Percentiles rank a stretch among this genome's conserved stretches.
Evolutionary conservation across 1,140 invertebrate genomes (phyloP).

Genomic region (Drosophila varians): DNA sequence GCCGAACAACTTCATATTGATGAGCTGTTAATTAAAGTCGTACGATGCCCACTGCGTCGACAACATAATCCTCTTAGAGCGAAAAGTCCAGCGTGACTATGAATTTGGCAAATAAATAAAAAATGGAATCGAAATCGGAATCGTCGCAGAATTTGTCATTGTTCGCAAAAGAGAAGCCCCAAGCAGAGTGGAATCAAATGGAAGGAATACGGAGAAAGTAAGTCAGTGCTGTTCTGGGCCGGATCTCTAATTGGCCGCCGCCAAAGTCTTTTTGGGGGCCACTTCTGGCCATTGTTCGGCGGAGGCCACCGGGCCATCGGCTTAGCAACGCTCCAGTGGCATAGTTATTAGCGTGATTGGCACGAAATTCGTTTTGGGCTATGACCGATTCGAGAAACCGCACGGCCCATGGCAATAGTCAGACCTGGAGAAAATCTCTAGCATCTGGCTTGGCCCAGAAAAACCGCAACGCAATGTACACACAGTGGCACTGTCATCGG

Average conservation of each 20-base stretch:
- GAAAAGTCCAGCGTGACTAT: slow-evolving; percentile 51
- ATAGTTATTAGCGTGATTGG: slow-evolving; percentile 77
- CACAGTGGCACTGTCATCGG: slow-evolving; percentile 58
- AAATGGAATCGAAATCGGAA: slow-evolving; percentile 29
- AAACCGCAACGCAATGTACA: slow-evolving; percentile 49
- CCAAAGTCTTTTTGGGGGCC: slow-evolving; percentile 65
- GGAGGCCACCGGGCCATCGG: slow-evolving; percentile 45
- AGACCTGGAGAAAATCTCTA: slow-evolving; percentile 22
- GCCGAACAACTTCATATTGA: slow-evolving; percentile 72
- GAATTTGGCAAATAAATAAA: slow-evolving; percentile 54
- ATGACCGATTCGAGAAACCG: slow-evolving; percentile 34
- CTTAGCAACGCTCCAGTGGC: slow-evolving; percentile 74
- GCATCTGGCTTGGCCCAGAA: slow-evolving; percentile 40
- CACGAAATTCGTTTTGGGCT: slow-evolving; percentile 55
- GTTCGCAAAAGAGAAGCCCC: slow-evolving; percentile 24
- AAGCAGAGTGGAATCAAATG: background rate
- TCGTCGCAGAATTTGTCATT: slow-evolving; percentile 56
- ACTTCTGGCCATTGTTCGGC: slow-evolving; percentile 55
- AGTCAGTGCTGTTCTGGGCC: slow-evolving; percentile 51
- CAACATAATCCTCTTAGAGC: slow-evolving; percentile 64
- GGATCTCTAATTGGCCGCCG: slow-evolving; percentile 67
- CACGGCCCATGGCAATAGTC: slow-evolving; percentile 18
- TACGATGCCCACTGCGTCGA: slow-evolving; percentile 18
- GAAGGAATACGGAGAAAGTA: slow-evolving; percentile 57
- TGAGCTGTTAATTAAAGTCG: slow-evolving; percentile 75